A percentile compares a stretch with the other conserved stretches of the same genome.
phyloP scores from a whole-genome alignment of 2,888 invertebrate genomes.

The Rhingia campestris region DNA sequence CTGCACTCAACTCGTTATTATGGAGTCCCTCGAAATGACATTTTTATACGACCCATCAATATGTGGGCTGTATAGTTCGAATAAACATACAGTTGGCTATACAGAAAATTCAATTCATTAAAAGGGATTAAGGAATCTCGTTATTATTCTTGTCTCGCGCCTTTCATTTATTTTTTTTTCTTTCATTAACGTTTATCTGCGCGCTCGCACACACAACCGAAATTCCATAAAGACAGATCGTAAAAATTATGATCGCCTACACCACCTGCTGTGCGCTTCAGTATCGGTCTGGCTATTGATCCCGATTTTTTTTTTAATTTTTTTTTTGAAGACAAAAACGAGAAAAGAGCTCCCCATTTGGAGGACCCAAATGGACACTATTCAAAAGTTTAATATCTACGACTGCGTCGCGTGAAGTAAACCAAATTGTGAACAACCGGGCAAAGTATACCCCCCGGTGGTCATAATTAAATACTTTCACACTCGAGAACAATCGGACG shows the following conservation, averaged over 20 bases:
- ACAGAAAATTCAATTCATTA: constrained; percentile 69
- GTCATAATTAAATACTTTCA: constrained; percentile 81
- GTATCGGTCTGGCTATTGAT: constrained; percentile 73
- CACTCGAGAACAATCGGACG: constrained; percentile 82
- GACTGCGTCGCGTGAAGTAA: constrained; percentile 44
- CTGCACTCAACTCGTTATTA: constrained; percentile 9
- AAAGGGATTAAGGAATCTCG: constrained; percentile 73
- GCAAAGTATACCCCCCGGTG: constrained; percentile 68
- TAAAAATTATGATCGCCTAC: constrained; percentile 74
- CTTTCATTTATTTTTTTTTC: constrained; percentile 27
- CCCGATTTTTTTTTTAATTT: constrained; percentile 33
- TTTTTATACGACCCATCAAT: constrained; percentile 48
- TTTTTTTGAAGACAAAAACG: background rate
- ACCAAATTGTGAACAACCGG: constrained; percentile 65
- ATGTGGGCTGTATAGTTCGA: constrained; percentile 56
- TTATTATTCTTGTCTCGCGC: constrained; percentile 70
- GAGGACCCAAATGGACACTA: constrained; percentile 2
- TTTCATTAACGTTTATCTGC: constrained; percentile 66
- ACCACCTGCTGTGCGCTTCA: constrained; percentile 73
- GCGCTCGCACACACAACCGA: constrained; percentile 51
- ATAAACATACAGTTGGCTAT: constrained; percentile 2
- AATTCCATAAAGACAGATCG: constrained; percentile 74
- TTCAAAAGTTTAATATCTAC: background rate
- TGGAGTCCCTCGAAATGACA: constrained; percentile 47
- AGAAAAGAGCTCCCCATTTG: background rate